Percentiles rank a stretch among this genome's conserved stretches.
Evolutionary conservation across 2,888 invertebrate genomes (phyloP).

Genomic region (Tenthredo livida): DNA sequence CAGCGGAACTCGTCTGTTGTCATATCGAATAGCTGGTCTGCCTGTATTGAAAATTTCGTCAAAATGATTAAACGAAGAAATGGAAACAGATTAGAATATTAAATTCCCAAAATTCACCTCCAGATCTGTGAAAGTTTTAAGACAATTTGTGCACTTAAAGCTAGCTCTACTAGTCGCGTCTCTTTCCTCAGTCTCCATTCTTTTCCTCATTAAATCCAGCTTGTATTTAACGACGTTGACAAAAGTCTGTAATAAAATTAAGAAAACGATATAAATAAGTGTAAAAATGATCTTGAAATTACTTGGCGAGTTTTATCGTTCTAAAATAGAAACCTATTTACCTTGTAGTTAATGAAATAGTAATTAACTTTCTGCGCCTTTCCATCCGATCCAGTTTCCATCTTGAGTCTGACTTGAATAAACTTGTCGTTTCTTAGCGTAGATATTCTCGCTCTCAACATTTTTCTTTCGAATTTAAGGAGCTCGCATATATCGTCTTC

Average conservation of each 20-base stretch:
- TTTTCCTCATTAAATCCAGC: conserved; percentile 95
- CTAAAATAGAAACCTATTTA: conserved; percentile 63
- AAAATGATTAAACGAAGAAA: neutral
- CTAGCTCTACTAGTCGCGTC: conserved; percentile 97
- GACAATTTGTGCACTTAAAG: conserved; percentile 94
- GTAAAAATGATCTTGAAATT: neutral
- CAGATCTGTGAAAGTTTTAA: conserved; percentile 96
- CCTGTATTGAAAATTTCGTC: conserved; percentile 78
- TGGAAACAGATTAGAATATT: too few species aligned
- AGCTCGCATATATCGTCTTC: conserved; percentile 95
- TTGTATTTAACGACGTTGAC: conserved; percentile 99
- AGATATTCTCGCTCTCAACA: conserved; percentile 92
- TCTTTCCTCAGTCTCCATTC: conserved; percentile 96
- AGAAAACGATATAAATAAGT: too few species aligned
- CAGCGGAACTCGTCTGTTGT: conserved; percentile 92
- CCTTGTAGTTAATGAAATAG: conserved; percentile 97
- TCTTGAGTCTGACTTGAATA: conserved; percentile 93
- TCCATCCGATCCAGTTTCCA: conserved; percentile 97
- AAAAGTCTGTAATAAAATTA: conserved; percentile 84
- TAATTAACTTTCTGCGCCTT: conserved; percentile 98
- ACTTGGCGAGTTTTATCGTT: neutral
- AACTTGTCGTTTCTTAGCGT: conserved; percentile 95
- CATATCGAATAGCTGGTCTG: conserved; percentile 93
- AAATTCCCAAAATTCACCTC: conserved; percentile 84
- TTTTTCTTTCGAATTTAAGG: conserved; percentile 95